Evolutionary conservation across 2,113 vertebrate species (phyloP), one percentile per base, ranked within the genome.

Genomic region (Chascanopsetta lugubris): DNA sequence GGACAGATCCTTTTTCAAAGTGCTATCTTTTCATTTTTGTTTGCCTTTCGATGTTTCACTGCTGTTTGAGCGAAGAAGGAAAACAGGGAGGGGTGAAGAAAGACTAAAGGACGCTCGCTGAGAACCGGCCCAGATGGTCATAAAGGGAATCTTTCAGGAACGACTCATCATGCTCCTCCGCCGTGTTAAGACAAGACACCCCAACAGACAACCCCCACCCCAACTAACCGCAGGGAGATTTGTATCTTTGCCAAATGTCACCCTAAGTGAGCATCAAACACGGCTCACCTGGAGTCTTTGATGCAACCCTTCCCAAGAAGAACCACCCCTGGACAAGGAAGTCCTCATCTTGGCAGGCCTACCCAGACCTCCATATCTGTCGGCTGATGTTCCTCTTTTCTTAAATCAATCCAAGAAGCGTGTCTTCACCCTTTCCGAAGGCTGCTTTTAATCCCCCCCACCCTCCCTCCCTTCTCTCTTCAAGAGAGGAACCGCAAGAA

Each of bases 21-120:
- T n/a, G 9, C 67, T 76, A 80, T 85, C 85, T 90, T 79, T 90
- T 91, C 65, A 82, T 90, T 92, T 90, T 92, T 90, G 77, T 91
- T 91, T 91, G 75, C 75, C n/a, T 65, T 83, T 86, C 43, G 69
- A 84, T 65, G 67, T 84, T 82, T 88, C 84, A 83, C 77, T 72
- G 72, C 77, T 82, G 62, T 83, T 90, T 84, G 68, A 61, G 64
- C 79, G 40, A 43, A 64, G 45, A 47, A 17, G 66, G 55, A 59
- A 50, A 61, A 2, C 15, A 25, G 21, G 22, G 1, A 5, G 8
- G 22, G 21, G 8, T 0, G 24, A n/a, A 20, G 46, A 61, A 48
- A 43, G 58, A 53, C 48, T 59, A 34, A 60, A 60, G 57, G 42
- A 64, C 27, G 27, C 53, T 56, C 29, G 40, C 50, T 58, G 62